Evolutionary conservation across 2,113 vertebrate species (phyloP).

Genomic region (Phrynosoma blainvillii): DNA sequence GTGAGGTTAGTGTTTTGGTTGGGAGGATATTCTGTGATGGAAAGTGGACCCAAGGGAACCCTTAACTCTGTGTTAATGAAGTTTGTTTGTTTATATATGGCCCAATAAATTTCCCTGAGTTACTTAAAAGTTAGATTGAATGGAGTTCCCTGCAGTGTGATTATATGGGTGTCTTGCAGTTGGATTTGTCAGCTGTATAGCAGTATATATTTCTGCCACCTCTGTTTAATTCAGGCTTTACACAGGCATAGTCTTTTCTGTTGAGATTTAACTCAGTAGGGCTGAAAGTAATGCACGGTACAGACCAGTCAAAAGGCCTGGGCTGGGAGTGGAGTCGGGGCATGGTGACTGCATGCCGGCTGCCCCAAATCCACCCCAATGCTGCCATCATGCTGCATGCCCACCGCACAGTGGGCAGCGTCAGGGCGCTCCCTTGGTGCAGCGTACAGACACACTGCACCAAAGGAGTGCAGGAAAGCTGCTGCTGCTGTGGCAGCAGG

Average conservation of each 20-base stretch:
- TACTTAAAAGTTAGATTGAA: constrained; percentile 30
- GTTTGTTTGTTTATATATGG: constrained; percentile 37
- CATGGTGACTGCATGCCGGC: no score
- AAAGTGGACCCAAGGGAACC: constrained; percentile 12
- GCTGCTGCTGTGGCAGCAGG: no score
- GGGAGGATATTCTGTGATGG: constrained; percentile 8
- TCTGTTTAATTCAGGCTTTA: constrained; percentile 17
- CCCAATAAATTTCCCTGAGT: constrained; percentile 20
- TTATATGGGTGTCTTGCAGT: constrained; percentile 16
- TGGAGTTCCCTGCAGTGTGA: constrained; percentile 14
- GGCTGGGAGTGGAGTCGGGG: no score
- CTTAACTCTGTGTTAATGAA: constrained; percentile 33
- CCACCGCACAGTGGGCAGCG: no score
- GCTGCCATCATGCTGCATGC: no score
- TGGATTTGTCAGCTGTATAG: background rate
- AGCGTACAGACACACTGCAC: no score
- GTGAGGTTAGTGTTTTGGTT: constrained; percentile 25
- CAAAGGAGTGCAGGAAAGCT: no score
- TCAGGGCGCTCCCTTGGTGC: no score
- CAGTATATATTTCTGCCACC: constrained; percentile 17
- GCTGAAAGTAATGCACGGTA: background rate
- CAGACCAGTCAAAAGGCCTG: no score
- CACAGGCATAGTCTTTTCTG: background rate
- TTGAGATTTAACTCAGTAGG: background rate
- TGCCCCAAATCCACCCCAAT: no score